Conservation (phyloP, 2,113 vertebrate species). For the Empidonax traillii region DNA sequence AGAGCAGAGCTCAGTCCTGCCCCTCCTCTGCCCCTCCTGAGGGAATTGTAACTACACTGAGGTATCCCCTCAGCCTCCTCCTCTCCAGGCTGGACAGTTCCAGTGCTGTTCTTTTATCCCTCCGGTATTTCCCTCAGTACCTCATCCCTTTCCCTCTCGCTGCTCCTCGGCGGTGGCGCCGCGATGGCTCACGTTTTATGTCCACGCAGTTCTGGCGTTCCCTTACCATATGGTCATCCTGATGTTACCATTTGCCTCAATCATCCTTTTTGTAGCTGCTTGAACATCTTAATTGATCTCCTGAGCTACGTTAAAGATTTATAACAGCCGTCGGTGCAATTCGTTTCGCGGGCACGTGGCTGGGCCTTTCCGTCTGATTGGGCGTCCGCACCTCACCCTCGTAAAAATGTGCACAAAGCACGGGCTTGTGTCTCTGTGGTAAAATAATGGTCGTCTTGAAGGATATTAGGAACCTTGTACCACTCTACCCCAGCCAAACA, state of each 20-base stretch:
- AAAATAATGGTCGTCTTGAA: constrained; percentile 44
- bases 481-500: background rate
- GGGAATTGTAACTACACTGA: background rate
- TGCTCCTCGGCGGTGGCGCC: constrained; percentile 34
- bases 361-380: constrained; percentile 40
- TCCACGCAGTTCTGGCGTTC: constrained; percentile 72
- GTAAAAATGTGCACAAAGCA: background rate
- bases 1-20: background rate
- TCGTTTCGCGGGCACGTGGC: constrained; percentile 52
- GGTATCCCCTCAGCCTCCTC: background rate
- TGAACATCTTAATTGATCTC: constrained; percentile 84
- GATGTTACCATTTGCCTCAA: constrained; percentile 83
- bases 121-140: background rate
- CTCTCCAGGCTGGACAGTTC: background rate
- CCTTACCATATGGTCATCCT: constrained; percentile 82
- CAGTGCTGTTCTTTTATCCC: background rate
- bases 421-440: background rate
- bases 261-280: constrained; percentile 82
- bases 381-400: background rate
- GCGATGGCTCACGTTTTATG: constrained; percentile 66
- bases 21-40: background rate
- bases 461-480: background rate
- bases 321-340: constrained; percentile 66
- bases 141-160: background rate
- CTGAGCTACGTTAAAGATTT: constrained; percentile 80